Conservation (phyloP, 2,797 vertebrate genomes). For the Gallinago nigripennis region DNA sequence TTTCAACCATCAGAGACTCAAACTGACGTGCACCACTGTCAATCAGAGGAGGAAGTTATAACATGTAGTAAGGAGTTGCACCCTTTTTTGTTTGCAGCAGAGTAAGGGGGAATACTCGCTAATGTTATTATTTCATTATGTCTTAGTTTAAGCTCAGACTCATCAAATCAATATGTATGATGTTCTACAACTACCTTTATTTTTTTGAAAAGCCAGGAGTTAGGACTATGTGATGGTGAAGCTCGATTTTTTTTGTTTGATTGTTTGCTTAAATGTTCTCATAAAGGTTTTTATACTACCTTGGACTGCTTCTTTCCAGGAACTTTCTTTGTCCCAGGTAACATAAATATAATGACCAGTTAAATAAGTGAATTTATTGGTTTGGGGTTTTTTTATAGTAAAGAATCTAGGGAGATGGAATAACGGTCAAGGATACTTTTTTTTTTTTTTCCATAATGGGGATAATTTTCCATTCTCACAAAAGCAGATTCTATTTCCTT, state of each 20-base stretch:
- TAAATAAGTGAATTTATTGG: background rate
- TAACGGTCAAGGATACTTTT: background rate
- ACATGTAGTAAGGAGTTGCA: background rate
- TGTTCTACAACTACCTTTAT: background rate
- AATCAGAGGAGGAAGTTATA: background rate
- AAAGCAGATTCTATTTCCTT: background rate
- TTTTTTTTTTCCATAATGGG: background rate
- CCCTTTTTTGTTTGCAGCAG: background rate
- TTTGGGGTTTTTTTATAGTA: background rate
- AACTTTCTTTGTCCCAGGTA: background rate
- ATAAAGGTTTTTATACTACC: background rate
- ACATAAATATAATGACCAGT: background rate
- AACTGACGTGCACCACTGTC: background rate
- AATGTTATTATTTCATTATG: background rate
- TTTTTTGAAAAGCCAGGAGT: background rate
- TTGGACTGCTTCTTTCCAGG: background rate
- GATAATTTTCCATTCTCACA: background rate
- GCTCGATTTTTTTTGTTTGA: background rate
- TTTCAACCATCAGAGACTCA: background rate
- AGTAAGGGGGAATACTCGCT: background rate
- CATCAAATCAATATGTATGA: background rate
- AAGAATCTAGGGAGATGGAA: background rate
- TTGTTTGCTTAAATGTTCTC: background rate
- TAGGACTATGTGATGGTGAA: background rate
- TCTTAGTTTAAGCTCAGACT: background rate